These are phyloP conservation scores for Larimichthys polyactis DNA, from an alignment of 2,113 vertebrate genomes.

Conservation along the genomic window DNA sequence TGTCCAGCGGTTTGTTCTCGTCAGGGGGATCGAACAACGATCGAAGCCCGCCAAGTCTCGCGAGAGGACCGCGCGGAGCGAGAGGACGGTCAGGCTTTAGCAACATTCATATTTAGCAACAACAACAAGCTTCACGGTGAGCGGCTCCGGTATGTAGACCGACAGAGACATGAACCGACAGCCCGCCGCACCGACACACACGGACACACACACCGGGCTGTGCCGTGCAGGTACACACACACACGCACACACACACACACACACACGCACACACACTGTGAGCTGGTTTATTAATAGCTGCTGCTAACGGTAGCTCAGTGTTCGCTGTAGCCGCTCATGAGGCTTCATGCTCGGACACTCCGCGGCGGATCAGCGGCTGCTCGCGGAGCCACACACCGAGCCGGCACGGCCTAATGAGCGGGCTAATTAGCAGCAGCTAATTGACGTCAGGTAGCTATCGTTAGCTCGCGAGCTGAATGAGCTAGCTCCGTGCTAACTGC, in stretches of 20 bases:
- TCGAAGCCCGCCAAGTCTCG: conserved; percentile 35
- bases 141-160: not conserved
- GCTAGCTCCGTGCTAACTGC: conserved; percentile 45
- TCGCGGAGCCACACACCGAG: too few relatives aligned
- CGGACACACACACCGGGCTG: conserved; percentile 24
- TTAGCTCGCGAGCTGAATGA: conserved; percentile 64
- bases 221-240: conserved; percentile 58
- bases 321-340: conserved; percentile 25
- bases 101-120: conserved; percentile 74
- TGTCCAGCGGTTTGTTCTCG: not conserved
- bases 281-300: conserved; percentile 72
- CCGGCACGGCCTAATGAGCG: rapidly evolving
- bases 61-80: conserved; percentile 48
- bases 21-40: not conserved
- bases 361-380: too few relatives aligned
- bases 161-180: not conserved
- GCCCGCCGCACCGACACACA: not conserved
- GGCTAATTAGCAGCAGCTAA: not conserved
- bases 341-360: not conserved
- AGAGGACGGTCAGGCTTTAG: conserved; percentile 62
- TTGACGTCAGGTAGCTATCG: conserved; percentile 36
- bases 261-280: not conserved
- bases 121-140: conserved; percentile 51
- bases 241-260: too few relatives aligned
- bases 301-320: conserved; percentile 60